Conservation (phyloP, 1,140 invertebrate genomes). For the Cotesia typhae region DNA sequence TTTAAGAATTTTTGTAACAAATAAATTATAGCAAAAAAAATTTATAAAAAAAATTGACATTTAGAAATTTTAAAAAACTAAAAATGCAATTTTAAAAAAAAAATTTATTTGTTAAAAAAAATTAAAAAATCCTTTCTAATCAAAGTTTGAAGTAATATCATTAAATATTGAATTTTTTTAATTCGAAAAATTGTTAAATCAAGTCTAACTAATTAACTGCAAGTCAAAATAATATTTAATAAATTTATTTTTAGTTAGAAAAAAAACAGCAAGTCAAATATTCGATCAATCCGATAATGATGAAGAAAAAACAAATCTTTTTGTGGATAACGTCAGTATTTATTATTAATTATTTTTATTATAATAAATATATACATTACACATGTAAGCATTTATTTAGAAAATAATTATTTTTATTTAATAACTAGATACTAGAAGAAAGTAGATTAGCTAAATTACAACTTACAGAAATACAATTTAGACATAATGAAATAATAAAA, state of each 20-base stretch:
- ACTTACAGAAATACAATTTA: slow-evolving; percentile 82
- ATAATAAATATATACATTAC: slow-evolving; percentile 8
- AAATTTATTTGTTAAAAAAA: no score
- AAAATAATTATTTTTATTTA: slow-evolving; percentile 31
- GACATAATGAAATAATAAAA: slow-evolving; percentile 84
- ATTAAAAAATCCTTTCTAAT: no score
- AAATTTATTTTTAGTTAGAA: slow-evolving; percentile 59
- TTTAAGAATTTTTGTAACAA: no score
- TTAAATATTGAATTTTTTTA: no score
- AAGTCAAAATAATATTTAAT: no score
- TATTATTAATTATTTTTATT: slow-evolving; percentile 16
- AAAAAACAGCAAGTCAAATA: slow-evolving; percentile 67
- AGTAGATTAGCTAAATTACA: slow-evolving; percentile 82
- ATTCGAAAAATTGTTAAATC: no score
- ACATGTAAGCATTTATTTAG: slow-evolving; percentile 7
- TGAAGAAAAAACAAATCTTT: slow-evolving; percentile 66
- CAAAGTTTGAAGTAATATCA: no score
- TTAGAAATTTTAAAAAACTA: no score
- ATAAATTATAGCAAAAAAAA: no score
- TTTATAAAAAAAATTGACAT: no score
- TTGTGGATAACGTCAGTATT: slow-evolving; percentile 71
- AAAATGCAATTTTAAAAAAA: no score
- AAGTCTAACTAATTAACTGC: no score
- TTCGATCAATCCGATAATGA: slow-evolving; percentile 65
- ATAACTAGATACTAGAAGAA: slow-evolving; percentile 78